Percentiles rank a stretch among this genome's conserved stretches.
Evolutionary conservation across 2,113 vertebrate genomes (phyloP).

Genomic region (Nerophis lumbriciformis): DNA sequence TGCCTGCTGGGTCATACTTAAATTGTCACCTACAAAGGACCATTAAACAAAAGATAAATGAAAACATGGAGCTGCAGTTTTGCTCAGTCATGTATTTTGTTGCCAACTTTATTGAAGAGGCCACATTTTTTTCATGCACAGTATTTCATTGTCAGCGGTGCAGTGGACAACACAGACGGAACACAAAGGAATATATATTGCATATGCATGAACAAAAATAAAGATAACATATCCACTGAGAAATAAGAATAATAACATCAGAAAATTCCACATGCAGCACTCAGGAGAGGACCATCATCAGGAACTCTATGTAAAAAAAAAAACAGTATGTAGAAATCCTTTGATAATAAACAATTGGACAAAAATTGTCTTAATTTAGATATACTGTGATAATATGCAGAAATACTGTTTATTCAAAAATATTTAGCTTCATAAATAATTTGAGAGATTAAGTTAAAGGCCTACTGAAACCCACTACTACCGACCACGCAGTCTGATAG

Average conservation of each 20-base stretch:
- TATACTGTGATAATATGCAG: neutral
- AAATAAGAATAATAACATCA: slow-evolving; percentile 30
- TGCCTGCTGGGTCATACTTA: too few species aligned
- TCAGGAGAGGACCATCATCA: slow-evolving; percentile 88
- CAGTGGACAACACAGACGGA: slow-evolving; percentile 20
- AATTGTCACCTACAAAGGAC: too few species aligned
- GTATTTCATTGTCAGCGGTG: slow-evolving; percentile 36
- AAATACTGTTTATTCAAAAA: neutral
- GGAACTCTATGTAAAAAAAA: slow-evolving; percentile 78
- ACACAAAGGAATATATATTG: slow-evolving; percentile 32
- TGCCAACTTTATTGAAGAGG: slow-evolving; percentile 23
- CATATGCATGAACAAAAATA: slow-evolving; percentile 29
- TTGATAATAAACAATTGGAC: neutral
- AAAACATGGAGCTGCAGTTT: neutral
- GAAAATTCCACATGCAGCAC: slow-evolving; percentile 20
- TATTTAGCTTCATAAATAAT: slow-evolving; percentile 3
- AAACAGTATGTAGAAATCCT: neutral
- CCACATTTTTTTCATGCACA: slow-evolving; percentile 54
- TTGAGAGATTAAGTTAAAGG: neutral
- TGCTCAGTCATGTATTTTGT: neutral
- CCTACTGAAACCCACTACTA: too few species aligned
- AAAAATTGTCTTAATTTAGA: neutral
- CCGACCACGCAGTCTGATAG: too few species aligned
- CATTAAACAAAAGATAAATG: too few species aligned
- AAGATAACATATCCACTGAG: slow-evolving; percentile 30